A percentile compares a stretch with the other conserved stretches of the same genome.
These are phyloP conservation scores for Martes martes DNA, from an alignment of 2,113 vertebrate species.

Conservation along the genomic window DNA sequence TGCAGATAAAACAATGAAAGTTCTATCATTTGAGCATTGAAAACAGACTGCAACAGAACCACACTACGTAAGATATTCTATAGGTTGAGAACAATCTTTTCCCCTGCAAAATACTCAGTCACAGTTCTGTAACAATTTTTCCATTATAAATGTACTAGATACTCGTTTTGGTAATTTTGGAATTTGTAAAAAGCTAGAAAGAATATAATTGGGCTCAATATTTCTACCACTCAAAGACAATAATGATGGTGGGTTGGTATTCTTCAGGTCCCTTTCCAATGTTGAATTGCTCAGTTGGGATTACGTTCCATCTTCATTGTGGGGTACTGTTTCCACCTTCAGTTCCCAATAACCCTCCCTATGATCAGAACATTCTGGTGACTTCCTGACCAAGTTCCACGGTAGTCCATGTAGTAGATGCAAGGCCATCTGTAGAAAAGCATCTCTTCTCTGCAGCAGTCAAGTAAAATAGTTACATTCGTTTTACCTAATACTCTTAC, in stretches of 20 bases:
- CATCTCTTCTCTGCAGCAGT: not conserved
- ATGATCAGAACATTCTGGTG: not conserved
- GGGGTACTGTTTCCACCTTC: not conserved
- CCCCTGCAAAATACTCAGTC: not conserved
- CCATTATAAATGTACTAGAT: not conserved
- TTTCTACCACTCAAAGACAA: not conserved
- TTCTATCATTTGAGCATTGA: not conserved
- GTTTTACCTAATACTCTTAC: not conserved
- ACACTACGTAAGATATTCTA: not conserved
- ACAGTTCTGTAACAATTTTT: not conserved
- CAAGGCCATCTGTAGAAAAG: not conserved
- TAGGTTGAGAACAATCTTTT: not conserved
- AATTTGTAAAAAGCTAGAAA: not conserved
- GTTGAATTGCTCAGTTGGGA: not conserved
- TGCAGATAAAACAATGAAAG: not conserved
- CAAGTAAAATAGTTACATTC: not conserved
- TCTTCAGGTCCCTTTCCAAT: not conserved
- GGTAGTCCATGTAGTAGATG: not conserved
- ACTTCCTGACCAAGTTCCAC: fast-evolving
- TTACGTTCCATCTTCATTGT: not conserved
- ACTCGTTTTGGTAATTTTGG: not conserved
- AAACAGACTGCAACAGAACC: not conserved
- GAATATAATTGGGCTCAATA: not conserved
- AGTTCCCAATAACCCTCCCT: not conserved
- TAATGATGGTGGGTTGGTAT: not conserved